phyloP scores from a whole-genome alignment of 2,888 invertebrate genomes.

The Cinara cedri region DNA sequence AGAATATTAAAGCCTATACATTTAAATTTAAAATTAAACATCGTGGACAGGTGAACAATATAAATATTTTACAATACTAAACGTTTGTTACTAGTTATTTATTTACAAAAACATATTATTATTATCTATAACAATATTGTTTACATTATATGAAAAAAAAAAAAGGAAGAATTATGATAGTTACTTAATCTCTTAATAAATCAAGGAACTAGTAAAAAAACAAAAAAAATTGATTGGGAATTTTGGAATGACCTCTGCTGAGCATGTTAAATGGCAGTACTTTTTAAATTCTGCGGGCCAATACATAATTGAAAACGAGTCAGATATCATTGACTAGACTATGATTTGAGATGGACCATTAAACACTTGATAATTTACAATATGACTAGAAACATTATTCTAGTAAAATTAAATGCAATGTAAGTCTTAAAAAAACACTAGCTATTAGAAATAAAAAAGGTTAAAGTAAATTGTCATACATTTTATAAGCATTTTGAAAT shows the following conservation, averaged over 20 bases:
- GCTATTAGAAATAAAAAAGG: neutral
- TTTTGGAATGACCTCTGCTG: constrained; percentile 39
- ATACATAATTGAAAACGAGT: constrained; percentile 30
- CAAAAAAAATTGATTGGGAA: constrained; percentile 9
- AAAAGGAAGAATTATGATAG: constrained; percentile 38
- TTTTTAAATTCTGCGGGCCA: constrained; percentile 12
- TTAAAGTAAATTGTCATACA: constrained; percentile 10
- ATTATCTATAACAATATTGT: constrained; percentile 54
- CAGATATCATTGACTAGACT: constrained; percentile 54
- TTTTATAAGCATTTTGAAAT: constrained; percentile 8
- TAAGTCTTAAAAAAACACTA: constrained; percentile 24
- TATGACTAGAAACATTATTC: constrained; percentile 28
- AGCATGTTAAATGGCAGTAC: constrained; percentile 19
- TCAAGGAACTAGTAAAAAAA: constrained; percentile 51
- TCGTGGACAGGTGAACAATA: constrained; percentile 42
- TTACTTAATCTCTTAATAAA: constrained; percentile 43
- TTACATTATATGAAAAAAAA: constrained; percentile 37
- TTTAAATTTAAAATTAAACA: constrained; percentile 49
- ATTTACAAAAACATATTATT: constrained; percentile 51
- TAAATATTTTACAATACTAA: constrained; percentile 40
- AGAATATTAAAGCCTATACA: constrained; percentile 27
- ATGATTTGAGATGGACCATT: constrained; percentile 22
- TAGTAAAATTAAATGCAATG: neutral
- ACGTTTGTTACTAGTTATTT: constrained; percentile 49
- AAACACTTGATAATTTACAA: constrained; percentile 27